Conservation (phyloP, 2,888 invertebrate species). For the Amorpha juglandis region DNA sequence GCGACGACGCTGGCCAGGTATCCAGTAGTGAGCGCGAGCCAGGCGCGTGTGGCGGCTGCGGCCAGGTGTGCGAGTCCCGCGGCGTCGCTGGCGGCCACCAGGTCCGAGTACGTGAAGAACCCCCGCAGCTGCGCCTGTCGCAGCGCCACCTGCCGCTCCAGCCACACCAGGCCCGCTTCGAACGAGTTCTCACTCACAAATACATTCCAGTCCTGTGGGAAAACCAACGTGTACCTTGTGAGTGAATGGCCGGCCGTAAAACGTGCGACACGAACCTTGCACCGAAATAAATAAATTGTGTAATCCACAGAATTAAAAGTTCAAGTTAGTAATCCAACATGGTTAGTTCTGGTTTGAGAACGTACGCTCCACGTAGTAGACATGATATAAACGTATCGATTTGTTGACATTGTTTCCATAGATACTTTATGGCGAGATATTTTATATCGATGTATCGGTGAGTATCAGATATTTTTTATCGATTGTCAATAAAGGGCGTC, state of each 20-base stretch:
- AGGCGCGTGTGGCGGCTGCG: slow-evolving; percentile 40
- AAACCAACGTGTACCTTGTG: neutral
- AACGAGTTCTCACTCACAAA: slow-evolving; percentile 91
- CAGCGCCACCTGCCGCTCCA: slow-evolving; percentile 90
- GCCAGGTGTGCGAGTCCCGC: slow-evolving; percentile 62
- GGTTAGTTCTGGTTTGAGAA: no score
- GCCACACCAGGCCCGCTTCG: slow-evolving; percentile 87
- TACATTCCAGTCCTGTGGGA: slow-evolving; percentile 91
- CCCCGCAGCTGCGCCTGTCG: slow-evolving; percentile 89
- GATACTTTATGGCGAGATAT: no score
- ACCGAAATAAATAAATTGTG: no score
- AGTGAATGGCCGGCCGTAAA: neutral
- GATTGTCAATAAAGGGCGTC: no score
- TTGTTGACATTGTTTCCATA: no score
- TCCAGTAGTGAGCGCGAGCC: slow-evolving; percentile 44
- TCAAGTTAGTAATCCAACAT: no score
- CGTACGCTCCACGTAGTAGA: no score
- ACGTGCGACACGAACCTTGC: neutral
- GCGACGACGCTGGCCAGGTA: slow-evolving; percentile 46
- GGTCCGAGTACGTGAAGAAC: slow-evolving; percentile 93
- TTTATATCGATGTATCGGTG: no score
- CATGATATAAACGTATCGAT: no score
- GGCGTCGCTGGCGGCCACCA: slow-evolving; percentile 82
- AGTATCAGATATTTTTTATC: no score
- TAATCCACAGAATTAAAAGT: no score